phyloP scores from a whole-genome alignment of 1,140 invertebrate species.

The Papilio polytes region DNA sequence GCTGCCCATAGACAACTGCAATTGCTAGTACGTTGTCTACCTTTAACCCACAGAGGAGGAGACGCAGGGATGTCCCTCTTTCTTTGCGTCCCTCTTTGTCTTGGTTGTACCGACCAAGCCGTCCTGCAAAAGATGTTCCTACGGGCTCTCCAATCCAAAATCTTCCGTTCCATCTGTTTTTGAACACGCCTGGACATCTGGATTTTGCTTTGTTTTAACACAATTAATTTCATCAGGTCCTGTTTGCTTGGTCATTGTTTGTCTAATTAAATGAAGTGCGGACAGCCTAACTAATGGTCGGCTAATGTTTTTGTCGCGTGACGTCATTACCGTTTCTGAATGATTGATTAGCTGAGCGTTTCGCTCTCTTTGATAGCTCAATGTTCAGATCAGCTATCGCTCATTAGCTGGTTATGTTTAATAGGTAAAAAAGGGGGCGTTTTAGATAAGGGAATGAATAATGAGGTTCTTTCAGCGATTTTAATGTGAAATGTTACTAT shows the following conservation, averaged over 20 bases:
- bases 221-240: not conserved
- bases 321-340: conserved; percentile 25
- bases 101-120: no score
- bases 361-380: conserved; percentile 17
- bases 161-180: no score
- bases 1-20: no score
- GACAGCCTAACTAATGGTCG: conserved; percentile 34
- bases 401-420: conserved; percentile 4
- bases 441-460: not conserved
- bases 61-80: no score
- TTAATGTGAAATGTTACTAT: not conserved
- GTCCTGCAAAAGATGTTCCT: no score
- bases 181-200: not conserved
- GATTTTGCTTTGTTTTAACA: not conserved
- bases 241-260: conserved; percentile 1
- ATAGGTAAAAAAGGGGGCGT: not conserved
- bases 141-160: no score
- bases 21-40: no score
- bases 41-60: no score
- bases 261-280: conserved; percentile 27
- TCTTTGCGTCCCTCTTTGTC: no score
- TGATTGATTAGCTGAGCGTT: conserved; percentile 23
- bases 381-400: not conserved
- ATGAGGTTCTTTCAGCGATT: not conserved
- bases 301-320: conserved; percentile 38